Evolutionary conservation across 1,140 invertebrate species (phyloP), one percentile per base, ranked within the genome.

Genomic region (Mactra quadrangularis): DNA sequence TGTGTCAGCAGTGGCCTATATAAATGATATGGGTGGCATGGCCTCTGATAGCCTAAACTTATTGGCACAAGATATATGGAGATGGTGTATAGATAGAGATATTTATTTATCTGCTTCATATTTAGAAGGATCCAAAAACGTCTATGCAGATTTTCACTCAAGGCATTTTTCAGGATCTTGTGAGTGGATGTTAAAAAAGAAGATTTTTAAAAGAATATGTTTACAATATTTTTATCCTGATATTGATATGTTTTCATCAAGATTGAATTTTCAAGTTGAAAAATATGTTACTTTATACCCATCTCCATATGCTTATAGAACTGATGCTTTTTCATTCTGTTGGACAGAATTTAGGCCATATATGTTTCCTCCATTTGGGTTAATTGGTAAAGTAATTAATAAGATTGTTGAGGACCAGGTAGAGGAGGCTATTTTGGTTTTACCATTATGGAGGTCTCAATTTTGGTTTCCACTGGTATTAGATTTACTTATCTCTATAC

Each of bases 21-120:
- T 85, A 19, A 85, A 79, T 55, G 52, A 85, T 50, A 82, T 85
- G 79, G 79, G 72, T 17, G 79, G 79, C n/a, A 76, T 77, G 47
- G 13, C 13, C 22, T 85, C 86, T 47, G 0, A 0, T 19, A 29
- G 31, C 7, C 31, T 60, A 31, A 55, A 86, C 66, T 2, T 17
- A 6, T 33, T 86, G 59, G 71, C 82, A 25, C 15, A 57, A 11
- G 4, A 82, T 29, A 66, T 82, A 11, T 87, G 82, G 81, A 41
- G 59, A 22, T 84, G 77, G 72, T 87, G 77, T 75, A 29, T 77
- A 25, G 52, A 68, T 27, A 62, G 41, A 31, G 55, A 81, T 31
- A 57, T 81, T 27, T 81, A 22, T 64, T 41, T 87, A 19, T 57
- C 66, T 45, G 78, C 71, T n/a, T 25, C 33, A 41, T 68, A 84